Evolutionary conservation across 2,888 invertebrate genomes (phyloP), one percentile per base, ranked within the genome.

Genomic region (Cacoxenus indagator): DNA sequence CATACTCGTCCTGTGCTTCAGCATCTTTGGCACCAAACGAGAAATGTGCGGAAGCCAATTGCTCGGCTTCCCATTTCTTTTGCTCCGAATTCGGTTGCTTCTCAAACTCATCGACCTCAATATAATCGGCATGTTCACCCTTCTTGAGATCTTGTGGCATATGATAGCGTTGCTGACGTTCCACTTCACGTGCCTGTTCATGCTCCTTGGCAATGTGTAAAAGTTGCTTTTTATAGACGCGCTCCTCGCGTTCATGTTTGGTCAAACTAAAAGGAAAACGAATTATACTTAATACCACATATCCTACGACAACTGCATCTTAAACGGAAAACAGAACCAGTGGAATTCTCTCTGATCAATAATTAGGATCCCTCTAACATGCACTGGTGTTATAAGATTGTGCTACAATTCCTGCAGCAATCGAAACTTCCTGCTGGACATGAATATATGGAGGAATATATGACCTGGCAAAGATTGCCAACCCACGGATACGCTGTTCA

Each of bases 51-150:
- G 96, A 95, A 64, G 94, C 94, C 89, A 99, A 93, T 88, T 98
- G 97, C 85, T 98, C 98, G 70, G 97, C 96, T 88, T 99, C 99
- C 99, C 99, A 99, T 90, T 96, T 96, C 78, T 93, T 93, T 88
- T 95, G 95, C 78, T 95, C 95, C 0, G 94, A 94, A 84, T 94
- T 93, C 0, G 94, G 94, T 72, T 93, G 90, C 80, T 93, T 93
- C 86, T 98, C 97, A 75, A 92, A 90, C 77, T 96, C 95, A 88
- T 96, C 96, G 31, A 95, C 93, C 89, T 96, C 96, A 72, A 94
- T 90, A 88, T 95, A 95, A 81, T 93, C 92, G 66, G 92, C 91
- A 84, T 90, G 90, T 84, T 92, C 91, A 71, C 92, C 92, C 84
- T 94, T 94, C n/a, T 93, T 93, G 81, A 93, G 89, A 86, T 95